Base-by-base conservation (phyloP, 2,797 vertebrate species). In the Crax fasciolata region DNA sequence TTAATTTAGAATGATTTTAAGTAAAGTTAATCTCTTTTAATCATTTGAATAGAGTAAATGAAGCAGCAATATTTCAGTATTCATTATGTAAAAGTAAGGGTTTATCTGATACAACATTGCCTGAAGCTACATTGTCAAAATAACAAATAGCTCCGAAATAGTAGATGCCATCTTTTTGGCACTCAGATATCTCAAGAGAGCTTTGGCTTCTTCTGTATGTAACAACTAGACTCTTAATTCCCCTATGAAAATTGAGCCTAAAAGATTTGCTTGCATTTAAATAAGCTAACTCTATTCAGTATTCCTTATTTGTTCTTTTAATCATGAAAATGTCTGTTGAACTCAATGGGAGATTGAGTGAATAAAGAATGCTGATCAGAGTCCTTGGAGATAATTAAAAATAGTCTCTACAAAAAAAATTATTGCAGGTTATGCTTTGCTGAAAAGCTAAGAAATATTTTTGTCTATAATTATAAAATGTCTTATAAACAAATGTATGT, bases 121-220 rank as follows among this genome's bases (percentile, higher is more conserved):
- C 79, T 81, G 51, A 7, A 95, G 82, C 66, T 48, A 84, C 14
- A 15, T 23, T 94, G 89, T 92, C 93, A 96, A 88, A 94, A 73
- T 49, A 81, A 84, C 24, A 89, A 95, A 91, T 41, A 81, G 43
- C 10, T 81, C 55, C 81, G 70, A 78, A 85, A 81, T 28, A 77
- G 82, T 44, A 89, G 82, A 78, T 66, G 62, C 25, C 82, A 96
- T 94, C 84, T 73, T 92, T 92, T 70, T 85, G 93, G 54, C 90
- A 93, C 23, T 15, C 30, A 86, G 43, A 81, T 62, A 88, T 19
- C 1, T 0, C 39, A 73, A 30, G 73, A 84, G 52, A 91, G 41
- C 20, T 73, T 73, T 74, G 39, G 59, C 2, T 14, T 77, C 61
- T 76, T 79, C 57, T 27, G 25, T 59, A 30, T 66, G 11, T 15